phyloP scores from a whole-genome alignment of 2,113 vertebrate species.

The Misgurnus mizolepis region DNA sequence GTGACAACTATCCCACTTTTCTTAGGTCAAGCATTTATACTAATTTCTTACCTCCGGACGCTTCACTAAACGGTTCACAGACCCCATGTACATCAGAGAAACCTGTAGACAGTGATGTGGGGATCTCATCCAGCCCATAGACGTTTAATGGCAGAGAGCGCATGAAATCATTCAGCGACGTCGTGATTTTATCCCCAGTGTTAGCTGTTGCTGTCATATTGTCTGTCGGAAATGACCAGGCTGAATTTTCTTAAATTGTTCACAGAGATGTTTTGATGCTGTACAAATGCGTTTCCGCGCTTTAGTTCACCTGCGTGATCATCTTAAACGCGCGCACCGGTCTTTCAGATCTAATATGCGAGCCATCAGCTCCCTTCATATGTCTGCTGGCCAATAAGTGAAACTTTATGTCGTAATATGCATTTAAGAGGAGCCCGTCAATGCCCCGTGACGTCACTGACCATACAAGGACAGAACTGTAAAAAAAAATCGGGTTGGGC shows the following conservation, averaged over 20 bases:
- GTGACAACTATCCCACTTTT: background rate
- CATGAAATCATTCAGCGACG: conserved; percentile 76
- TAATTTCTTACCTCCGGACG: conserved; percentile 77
- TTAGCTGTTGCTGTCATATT: conserved; percentile 84
- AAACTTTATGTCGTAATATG: conserved; percentile 70
- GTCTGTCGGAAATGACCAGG: conserved; percentile 43
- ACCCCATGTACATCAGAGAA: conserved; percentile 80
- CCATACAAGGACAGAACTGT: conserved; percentile 85
- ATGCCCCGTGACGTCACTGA: conserved; percentile 82
- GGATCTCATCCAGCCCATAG: conserved; percentile 75
- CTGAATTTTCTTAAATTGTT: background rate
- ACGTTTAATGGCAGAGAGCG: conserved; percentile 76
- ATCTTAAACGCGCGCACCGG: conserved; percentile 4
- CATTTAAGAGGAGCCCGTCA: conserved; percentile 82
- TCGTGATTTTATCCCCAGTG: conserved; percentile 78
- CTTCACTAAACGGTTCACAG: conserved; percentile 77
- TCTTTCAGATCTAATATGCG: background rate
- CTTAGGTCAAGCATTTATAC: background rate
- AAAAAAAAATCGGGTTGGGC: conserved; percentile 62
- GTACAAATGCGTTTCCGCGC: background rate
- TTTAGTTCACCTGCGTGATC: background rate
- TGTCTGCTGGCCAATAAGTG: conserved; percentile 61
- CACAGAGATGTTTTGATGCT: conserved; percentile 6
- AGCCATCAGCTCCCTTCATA: conserved; percentile 34
- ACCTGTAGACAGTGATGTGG: conserved; percentile 67